Conservation (phyloP, 2,888 invertebrate genomes). For the Calephelis perditalis region DNA sequence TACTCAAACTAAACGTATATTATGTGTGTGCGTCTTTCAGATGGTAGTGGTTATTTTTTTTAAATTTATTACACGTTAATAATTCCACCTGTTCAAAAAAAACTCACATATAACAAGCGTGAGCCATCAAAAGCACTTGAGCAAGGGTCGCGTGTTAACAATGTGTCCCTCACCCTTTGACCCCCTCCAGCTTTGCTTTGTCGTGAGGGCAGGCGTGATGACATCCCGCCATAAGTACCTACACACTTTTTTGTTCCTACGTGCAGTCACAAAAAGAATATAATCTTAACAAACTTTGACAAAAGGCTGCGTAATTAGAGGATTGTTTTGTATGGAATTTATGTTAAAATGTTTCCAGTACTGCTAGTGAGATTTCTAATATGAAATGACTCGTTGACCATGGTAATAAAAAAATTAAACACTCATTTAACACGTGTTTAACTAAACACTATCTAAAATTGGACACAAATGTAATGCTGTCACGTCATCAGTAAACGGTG, state of each 20-base stretch:
- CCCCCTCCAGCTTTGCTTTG: slow-evolving; percentile 61
- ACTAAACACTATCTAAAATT: too few species aligned
- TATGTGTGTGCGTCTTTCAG: too few species aligned
- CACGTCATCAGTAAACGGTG: too few species aligned
- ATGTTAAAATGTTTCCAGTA: too few species aligned
- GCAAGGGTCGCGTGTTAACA: slow-evolving; percentile 69
- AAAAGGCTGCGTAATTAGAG: neutral
- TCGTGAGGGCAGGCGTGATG: slow-evolving; percentile 61
- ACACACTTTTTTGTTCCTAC: slow-evolving; percentile 3
- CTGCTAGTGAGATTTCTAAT: too few species aligned
- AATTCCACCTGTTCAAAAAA: slow-evolving; percentile 35
- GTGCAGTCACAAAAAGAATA: slow-evolving; percentile 7
- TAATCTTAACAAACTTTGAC: neutral
- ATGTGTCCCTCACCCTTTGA: slow-evolving; percentile 69
- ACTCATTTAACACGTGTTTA: too few species aligned
- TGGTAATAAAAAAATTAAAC: too few species aligned
- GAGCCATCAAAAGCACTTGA: slow-evolving; percentile 68
- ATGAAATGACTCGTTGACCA: too few species aligned
- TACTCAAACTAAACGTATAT: too few species aligned
- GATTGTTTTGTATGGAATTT: neutral
- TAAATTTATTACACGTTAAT: neutral
- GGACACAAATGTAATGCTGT: too few species aligned
- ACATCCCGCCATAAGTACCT: slow-evolving; percentile 27
- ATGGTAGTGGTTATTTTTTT: too few species aligned
- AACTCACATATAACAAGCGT: slow-evolving; percentile 28